Conservation (phyloP, 2,888 invertebrate species). For the Teleiodes luculella region DNA sequence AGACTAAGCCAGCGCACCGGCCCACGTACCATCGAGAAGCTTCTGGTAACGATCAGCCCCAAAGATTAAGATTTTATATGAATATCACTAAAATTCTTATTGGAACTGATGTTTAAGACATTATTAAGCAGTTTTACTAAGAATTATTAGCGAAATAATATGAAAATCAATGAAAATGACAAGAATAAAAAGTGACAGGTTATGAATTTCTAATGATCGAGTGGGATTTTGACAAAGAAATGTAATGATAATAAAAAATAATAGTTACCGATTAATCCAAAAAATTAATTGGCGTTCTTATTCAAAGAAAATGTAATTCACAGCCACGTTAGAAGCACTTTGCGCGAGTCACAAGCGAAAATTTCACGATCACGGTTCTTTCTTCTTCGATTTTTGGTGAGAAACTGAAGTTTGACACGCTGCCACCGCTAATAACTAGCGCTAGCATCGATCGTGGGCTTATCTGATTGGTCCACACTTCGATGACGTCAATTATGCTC, state of each 20-base stretch:
- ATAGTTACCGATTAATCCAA: slow-evolving; percentile 42
- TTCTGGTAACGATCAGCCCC: slow-evolving; percentile 40
- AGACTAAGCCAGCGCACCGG: slow-evolving; percentile 56
- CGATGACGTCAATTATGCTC: slow-evolving; percentile 62
- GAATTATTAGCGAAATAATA: not conserved
- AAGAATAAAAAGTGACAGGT: slow-evolving; percentile 12
- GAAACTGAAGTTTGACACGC: slow-evolving; percentile 69
- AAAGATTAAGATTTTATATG: slow-evolving; percentile 15
- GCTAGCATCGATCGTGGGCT: slow-evolving; percentile 80
- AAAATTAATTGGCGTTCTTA: slow-evolving; percentile 31
- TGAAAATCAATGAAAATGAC: slow-evolving; percentile 10
- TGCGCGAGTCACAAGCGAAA: slow-evolving; percentile 46
- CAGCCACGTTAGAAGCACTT: slow-evolving; percentile 60
- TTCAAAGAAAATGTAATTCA: slow-evolving; percentile 38
- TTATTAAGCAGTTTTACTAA: not conserved
- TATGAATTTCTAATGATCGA: slow-evolving; percentile 11
- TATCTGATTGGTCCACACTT: slow-evolving; percentile 67
- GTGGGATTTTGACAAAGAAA: slow-evolving; percentile 13
- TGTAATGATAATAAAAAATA: slow-evolving; percentile 19
- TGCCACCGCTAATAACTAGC: slow-evolving; percentile 73
- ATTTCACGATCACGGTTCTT: slow-evolving; percentile 41
- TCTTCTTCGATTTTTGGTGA: slow-evolving; percentile 60
- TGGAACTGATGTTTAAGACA: not conserved
- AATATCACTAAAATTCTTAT: slow-evolving; percentile 11
- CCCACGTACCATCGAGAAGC: slow-evolving; percentile 55